phyloP scores from a whole-genome alignment of 2,888 invertebrate genomes.

The Leptopilina myrica region DNA sequence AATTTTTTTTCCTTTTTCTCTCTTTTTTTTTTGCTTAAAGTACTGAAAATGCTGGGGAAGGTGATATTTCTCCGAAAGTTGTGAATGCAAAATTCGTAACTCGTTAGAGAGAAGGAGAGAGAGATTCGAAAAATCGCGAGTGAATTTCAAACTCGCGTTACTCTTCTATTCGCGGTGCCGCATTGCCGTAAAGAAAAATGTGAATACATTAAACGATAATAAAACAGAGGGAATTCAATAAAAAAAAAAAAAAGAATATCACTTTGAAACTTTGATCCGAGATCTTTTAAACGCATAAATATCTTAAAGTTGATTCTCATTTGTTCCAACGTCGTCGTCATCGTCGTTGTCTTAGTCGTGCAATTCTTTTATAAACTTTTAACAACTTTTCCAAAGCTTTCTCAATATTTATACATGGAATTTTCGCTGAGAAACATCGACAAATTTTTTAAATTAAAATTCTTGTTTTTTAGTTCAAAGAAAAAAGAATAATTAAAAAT shows the following conservation, averaged over 20 bases:
- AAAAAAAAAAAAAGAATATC: neutral
- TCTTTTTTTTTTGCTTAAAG: too few species aligned
- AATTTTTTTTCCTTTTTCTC: too few species aligned
- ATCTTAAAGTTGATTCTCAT: neutral
- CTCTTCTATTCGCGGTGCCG: conserved; percentile 3
- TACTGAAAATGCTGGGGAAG: neutral
- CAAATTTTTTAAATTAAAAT: too few species aligned
- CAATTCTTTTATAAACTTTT: too few species aligned
- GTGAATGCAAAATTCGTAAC: conserved; percentile 55
- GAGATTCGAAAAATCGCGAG: conserved; percentile 29
- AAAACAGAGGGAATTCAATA: neutral
- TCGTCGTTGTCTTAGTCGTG: too few species aligned
- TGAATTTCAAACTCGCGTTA: conserved; percentile 39
- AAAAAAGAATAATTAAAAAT: too few species aligned
- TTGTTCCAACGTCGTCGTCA: neutral
- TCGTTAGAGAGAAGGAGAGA: conserved; percentile 57
- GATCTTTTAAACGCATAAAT: neutral
- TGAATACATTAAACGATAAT: conserved; percentile 8
- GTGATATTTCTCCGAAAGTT: conserved; percentile 9
- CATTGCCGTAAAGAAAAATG: conserved; percentile 26
- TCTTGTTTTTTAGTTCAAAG: too few species aligned
- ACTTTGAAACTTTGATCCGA: conserved; percentile 5
- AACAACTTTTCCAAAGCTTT: too few species aligned
- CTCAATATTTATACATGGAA: too few species aligned
- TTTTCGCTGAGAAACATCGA: too few species aligned